Conservation (phyloP, 1,140 invertebrate genomes). For the Zeugodacus cucurbitae region DNA sequence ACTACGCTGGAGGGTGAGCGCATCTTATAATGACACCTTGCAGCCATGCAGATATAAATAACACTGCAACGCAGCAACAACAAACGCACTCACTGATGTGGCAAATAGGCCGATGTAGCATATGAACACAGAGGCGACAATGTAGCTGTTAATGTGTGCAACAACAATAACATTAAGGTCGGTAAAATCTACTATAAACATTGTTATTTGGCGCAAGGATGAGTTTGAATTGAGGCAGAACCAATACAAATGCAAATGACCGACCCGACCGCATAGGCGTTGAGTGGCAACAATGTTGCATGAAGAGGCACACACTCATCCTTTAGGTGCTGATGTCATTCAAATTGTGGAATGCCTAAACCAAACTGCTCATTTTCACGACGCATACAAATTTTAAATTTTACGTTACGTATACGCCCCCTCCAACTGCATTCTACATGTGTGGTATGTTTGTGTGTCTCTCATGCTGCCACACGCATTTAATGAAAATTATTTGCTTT, state of each 20-base stretch:
- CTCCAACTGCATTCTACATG: neutral
- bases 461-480: neutral
- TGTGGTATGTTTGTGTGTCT: neutral
- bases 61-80: neutral
- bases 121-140: neutral
- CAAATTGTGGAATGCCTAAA: neutral
- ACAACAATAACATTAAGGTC: neutral
- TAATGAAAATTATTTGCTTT: slow-evolving; percentile 38
- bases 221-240: neutral
- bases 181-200: neutral
- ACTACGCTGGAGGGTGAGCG: neutral
- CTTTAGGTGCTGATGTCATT: neutral
- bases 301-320: neutral
- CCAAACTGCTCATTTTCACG: neutral
- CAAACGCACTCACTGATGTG: neutral
- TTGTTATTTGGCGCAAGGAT: neutral
- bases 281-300: slow-evolving; percentile 14
- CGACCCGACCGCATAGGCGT: slow-evolving; percentile 8
- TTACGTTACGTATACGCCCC: slow-evolving; percentile 14
- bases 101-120: neutral
- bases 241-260: slow-evolving; percentile 32
- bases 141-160: slow-evolving; percentile 14
- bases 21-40: neutral
- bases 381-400: neutral
- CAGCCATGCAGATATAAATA: neutral